These are phyloP conservation scores for Sturnira hondurensis DNA, from an alignment of 2,113 vertebrate species.

Conservation along the genomic window DNA sequence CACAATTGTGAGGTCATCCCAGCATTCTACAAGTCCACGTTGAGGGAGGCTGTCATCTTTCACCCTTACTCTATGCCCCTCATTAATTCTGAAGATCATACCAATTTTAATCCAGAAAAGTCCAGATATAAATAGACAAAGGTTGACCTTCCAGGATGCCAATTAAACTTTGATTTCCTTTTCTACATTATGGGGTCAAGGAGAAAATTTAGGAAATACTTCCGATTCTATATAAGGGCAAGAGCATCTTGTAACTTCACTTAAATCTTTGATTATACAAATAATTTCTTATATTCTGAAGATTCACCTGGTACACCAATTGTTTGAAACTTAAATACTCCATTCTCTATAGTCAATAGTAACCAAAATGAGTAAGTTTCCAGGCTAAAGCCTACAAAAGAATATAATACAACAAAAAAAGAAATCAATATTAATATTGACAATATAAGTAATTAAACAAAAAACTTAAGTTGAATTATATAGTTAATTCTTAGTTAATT, in stretches of 20 bases:
- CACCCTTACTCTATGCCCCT: neutral
- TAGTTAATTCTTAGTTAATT: conserved; percentile 51
- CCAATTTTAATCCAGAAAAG: neutral
- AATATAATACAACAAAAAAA: neutral
- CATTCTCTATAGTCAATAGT: neutral
- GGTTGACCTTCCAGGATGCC: neutral
- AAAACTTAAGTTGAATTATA: conserved; percentile 37
- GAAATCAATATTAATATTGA: conserved; percentile 34
- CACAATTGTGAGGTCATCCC: neutral
- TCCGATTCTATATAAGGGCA: neutral
- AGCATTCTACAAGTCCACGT: neutral
- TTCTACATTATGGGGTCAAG: neutral
- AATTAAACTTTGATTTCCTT: neutral
- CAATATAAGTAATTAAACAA: conserved; percentile 18
- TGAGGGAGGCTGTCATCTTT: neutral
- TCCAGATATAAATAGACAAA: conserved; percentile 12
- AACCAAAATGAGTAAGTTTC: neutral
- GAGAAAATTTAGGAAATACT: neutral
- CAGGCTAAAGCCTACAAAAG: neutral
- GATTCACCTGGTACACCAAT: neutral
- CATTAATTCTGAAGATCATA: neutral
- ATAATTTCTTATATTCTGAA: neutral
- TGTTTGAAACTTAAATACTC: neutral
- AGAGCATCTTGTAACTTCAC: neutral
- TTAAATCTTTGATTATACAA: neutral